Conservation (phyloP, 2,113 vertebrate species). For the Microcebus griseorufus region DNA sequence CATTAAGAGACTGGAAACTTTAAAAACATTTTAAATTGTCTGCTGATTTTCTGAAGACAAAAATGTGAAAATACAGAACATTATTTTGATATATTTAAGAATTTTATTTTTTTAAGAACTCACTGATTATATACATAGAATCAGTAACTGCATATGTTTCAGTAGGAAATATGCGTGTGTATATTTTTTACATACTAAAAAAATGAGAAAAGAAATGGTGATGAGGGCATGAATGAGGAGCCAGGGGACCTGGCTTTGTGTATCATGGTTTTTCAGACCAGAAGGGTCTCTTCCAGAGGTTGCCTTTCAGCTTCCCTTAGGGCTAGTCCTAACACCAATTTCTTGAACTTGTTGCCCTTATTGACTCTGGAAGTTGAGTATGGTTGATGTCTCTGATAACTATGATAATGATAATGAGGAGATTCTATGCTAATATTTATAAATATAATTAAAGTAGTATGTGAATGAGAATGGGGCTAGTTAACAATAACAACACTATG, state of each 20-base stretch:
- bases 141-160: not conserved
- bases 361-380: not conserved
- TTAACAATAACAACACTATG: not conserved
- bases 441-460: not conserved
- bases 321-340: not conserved
- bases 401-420: not conserved
- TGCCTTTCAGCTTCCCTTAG: not conserved
- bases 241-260: not conserved
- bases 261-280: not conserved
- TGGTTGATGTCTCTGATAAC: not conserved
- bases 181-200: not conserved
- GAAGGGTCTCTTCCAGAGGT: not conserved
- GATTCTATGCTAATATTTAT: not conserved
- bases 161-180: not conserved
- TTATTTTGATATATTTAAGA: not conserved
- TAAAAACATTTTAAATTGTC: not conserved
- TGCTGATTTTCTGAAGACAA: conserved; percentile 27
- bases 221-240: not conserved
- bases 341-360: not conserved
- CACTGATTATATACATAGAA: not conserved
- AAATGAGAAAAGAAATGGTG: not conserved
- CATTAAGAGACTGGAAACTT: conserved; percentile 17
- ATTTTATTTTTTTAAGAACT: not conserved
- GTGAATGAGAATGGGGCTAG: not conserved
- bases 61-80: not conserved